These are phyloP conservation scores for Daphoenositta chrysoptera DNA, from an alignment of 2,113 vertebrate species.

Conservation along the genomic window DNA sequence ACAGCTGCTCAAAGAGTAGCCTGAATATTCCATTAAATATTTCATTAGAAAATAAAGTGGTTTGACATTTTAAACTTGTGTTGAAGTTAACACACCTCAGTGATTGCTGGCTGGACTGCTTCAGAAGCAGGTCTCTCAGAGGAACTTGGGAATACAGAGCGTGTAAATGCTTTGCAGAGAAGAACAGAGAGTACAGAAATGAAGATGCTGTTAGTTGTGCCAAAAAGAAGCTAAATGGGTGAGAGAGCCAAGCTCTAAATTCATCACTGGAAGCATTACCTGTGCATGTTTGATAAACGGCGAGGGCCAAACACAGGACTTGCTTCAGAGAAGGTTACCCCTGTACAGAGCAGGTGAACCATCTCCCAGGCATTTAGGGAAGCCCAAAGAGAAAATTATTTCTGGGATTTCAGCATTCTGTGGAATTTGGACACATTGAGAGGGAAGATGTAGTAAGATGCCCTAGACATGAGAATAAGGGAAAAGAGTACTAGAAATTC, in stretches of 20 bases:
- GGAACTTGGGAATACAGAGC: background rate
- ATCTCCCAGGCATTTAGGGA: background rate
- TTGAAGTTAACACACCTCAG: background rate
- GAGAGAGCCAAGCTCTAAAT: background rate
- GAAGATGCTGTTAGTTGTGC: background rate
- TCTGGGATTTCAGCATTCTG: background rate
- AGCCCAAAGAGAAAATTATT: background rate
- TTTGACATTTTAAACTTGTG: background rate
- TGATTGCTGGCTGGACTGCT: background rate
- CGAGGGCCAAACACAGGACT: background rate
- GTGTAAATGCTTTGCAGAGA: background rate
- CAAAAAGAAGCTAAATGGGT: background rate
- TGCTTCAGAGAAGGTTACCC: background rate
- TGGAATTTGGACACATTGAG: background rate
- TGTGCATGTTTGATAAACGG: background rate
- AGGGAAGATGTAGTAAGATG: background rate
- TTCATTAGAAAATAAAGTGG: background rate
- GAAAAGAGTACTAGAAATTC: background rate
- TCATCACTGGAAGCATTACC: background rate
- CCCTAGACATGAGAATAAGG: background rate
- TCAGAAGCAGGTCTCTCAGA: background rate
- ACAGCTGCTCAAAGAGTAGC: background rate
- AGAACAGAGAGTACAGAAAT: background rate
- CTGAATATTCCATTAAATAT: background rate
- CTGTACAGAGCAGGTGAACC: background rate